phyloP scores from a whole-genome alignment of 2,113 vertebrate genomes.

The Gopherus evgoodei region DNA sequence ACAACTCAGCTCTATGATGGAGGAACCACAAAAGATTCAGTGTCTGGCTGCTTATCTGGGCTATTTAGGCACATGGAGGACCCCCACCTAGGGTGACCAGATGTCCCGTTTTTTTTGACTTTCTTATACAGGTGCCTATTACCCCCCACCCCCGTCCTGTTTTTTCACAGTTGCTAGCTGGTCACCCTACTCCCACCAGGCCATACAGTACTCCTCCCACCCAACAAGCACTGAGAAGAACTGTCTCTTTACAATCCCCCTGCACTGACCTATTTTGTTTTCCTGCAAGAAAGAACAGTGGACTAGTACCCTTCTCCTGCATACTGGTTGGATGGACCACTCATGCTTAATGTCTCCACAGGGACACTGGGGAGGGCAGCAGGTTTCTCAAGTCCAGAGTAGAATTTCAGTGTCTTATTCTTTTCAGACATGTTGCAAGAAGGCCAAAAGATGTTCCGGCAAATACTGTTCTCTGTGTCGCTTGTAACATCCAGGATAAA shows the following conservation, averaged over 20 bases:
- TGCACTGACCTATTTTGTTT: neutral
- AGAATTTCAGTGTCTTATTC: neutral
- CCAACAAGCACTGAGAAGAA: neutral
- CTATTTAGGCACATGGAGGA: neutral
- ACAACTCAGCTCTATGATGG: neutral
- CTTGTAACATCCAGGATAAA: no score
- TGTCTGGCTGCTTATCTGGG: neutral
- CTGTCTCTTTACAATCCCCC: accelerated
- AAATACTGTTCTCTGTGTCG: no score
- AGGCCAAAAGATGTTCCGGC: no score
- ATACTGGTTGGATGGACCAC: neutral
- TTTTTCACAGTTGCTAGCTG: no score
- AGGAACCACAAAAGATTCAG: neutral
- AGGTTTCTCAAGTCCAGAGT: neutral
- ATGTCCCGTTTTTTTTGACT: no score
- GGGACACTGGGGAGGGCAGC: neutral
- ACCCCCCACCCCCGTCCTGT: no score
- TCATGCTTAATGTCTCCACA: neutral
- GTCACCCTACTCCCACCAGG: neutral
- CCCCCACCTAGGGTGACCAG: no score
- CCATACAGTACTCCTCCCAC: neutral
- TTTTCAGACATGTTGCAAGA: no score
- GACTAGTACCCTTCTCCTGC: neutral
- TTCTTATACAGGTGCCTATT: no score
- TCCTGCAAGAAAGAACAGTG: neutral